A percentile compares a stretch with the other conserved stretches of the same genome.
phyloP scores from a whole-genome alignment of 2,888 invertebrate species.

The Pyrocoelia pectoralis region DNA sequence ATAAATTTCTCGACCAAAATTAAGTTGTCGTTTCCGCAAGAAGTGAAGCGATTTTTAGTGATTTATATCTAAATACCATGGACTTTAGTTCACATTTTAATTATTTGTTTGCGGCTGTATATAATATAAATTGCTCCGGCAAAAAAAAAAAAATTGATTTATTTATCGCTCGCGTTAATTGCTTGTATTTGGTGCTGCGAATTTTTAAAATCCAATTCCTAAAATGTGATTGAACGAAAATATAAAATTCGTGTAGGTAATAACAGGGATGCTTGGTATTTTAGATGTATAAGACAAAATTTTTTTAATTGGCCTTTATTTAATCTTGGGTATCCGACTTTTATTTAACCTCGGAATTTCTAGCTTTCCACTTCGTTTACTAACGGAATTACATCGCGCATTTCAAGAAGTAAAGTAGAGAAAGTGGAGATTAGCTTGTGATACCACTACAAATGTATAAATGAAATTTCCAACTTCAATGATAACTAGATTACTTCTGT shows the following conservation, averaged over 20 bases:
- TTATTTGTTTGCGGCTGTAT: neutral
- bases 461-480: constrained; percentile 5
- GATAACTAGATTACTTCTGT: neutral
- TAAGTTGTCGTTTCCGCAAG: constrained; percentile 9
- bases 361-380: constrained; percentile 7
- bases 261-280: neutral
- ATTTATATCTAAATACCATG: constrained; percentile 19
- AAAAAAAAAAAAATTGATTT: neutral
- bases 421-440: constrained; percentile 6
- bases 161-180: neutral
- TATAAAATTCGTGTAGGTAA: constrained; percentile 1
- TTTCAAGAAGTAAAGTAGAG: neutral
- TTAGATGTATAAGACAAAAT: neutral
- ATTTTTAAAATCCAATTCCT: neutral
- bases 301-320: neutral
- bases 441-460: constrained; percentile 1
- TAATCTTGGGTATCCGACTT: constrained; percentile 5
- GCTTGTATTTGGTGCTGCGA: neutral
- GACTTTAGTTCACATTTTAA: neutral
- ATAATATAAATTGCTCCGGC: neutral
- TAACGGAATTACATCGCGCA: constrained; percentile 8
- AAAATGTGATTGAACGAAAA: constrained; percentile 9
- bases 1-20: constrained; percentile 11
- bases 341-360: constrained; percentile 1
- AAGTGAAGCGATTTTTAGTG: constrained; percentile 11